A percentile compares a stretch with the other conserved stretches of the same genome.
phyloP scores from a whole-genome alignment of 2,888 invertebrate species.

The Loripinus fragilis region DNA sequence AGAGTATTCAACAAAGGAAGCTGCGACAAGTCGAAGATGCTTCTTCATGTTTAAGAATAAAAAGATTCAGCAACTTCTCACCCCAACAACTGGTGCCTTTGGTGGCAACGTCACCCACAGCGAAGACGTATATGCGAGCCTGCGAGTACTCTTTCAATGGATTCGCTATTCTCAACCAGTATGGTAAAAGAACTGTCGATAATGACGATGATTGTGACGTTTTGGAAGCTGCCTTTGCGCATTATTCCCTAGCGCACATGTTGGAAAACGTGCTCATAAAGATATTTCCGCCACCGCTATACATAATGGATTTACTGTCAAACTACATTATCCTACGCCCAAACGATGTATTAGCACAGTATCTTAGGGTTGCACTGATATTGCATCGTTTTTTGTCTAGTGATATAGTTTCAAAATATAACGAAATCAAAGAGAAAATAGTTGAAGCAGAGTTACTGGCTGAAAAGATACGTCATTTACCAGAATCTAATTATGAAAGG shows the following conservation, averaged over 20 bases:
- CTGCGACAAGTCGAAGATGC: too few relatives aligned
- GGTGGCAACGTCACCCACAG: not conserved
- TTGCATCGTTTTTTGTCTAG: not conserved
- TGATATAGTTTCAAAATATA: not conserved
- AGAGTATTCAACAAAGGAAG: too few relatives aligned
- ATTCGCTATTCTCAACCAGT: not conserved
- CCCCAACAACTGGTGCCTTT: not conserved
- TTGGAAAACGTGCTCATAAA: not conserved
- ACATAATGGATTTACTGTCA: not conserved
- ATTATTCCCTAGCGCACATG: not conserved
- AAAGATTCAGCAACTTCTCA: too few relatives aligned
- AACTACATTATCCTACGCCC: not conserved
- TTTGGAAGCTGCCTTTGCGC: not conserved
- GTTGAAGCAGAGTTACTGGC: not conserved
- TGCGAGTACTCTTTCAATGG: not conserved
- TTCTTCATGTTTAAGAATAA: too few relatives aligned
- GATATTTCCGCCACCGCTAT: not conserved
- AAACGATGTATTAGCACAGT: not conserved
- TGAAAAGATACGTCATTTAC: not conserved
- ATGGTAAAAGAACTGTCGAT: slow-evolving; percentile 2
- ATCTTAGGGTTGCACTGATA: not conserved
- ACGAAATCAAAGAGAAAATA: not conserved
- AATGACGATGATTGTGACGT: slow-evolving; percentile 13
- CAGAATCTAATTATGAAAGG: not conserved
- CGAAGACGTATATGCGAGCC: not conserved